Evolutionary conservation across 1,140 invertebrate genomes (phyloP), one percentile per base, ranked within the genome.

Genomic region (Micrasema minimum): DNA sequence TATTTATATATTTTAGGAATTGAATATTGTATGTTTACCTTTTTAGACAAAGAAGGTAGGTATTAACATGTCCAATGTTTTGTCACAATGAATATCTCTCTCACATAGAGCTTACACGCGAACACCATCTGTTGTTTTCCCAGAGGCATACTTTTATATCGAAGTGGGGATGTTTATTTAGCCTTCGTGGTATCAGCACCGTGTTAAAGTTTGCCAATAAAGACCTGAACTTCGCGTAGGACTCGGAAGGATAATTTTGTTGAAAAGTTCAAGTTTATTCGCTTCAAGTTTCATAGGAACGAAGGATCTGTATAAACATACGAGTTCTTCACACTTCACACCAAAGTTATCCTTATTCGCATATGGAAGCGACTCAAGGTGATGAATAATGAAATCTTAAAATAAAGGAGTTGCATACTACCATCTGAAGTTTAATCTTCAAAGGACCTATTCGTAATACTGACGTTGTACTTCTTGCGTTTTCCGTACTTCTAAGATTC

Each of bases 131-230:
- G 41, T 38, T 14, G 22, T 45, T 26, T 31, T 46, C 59, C 26
- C 22, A 41, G 20, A 46, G 9, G 43, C 59, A 45, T 11, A 35
- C 16, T 48, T 22, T 59, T 51, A 51, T 51, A 51, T 51, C 22
- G 48, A 18, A 43, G 22, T 45, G 26, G 26, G 23, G 12, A 20
- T 66, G 46, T 20, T 66, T 66, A 66, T 51, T 23, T 35, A 38
- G 16, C 46, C 23, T 37, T 16, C 45, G 5, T 23, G 16, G 45
- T 37, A 12, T 51, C 45, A 37, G 46, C 35, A 18, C 35, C n/a
- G 12, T 50, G 62, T 50, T 50, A 51, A 66, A 66, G 26, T 66
- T 66, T 66, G 12, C 23, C 48, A 66, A 66, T 66, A 66, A 66
- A 66, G 46, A 51, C 26, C 35, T 22, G 16, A n/a, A 41, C 6